These are phyloP conservation scores for Petrosia ficiformis DNA, from an alignment of 37 sponge, comb jelly and placozoan species.

Conservation along the genomic window DNA sequence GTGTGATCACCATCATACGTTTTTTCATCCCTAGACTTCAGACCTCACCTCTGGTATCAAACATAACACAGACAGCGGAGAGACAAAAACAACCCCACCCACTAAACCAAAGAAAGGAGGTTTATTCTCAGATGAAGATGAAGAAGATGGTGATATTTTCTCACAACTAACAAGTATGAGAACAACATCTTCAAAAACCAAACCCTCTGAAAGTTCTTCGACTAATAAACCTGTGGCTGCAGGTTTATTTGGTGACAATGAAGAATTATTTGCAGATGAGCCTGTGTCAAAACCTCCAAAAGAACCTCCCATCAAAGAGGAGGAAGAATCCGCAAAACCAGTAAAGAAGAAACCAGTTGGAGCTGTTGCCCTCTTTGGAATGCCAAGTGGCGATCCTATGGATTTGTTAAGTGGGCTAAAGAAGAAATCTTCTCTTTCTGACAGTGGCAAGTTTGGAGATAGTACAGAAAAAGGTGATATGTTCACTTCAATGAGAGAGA, in stretches of 20 bases:
- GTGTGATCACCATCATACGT: no score
- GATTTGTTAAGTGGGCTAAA: background rate
- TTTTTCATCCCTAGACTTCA: no score
- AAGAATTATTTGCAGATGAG: constrained; percentile 7
- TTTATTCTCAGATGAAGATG: constrained; percentile 36
- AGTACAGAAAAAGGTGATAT: no score
- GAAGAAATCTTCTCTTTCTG: background rate
- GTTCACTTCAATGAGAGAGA: no score
- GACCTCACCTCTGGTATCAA: no score
- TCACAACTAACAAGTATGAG: background rate
- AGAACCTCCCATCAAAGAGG: background rate
- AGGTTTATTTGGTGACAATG: constrained; percentile 30
- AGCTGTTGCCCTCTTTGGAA: constrained; percentile 82
- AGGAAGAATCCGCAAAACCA: constrained; percentile 1
- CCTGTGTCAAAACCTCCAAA: constrained; percentile 9
- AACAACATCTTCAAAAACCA: background rate
- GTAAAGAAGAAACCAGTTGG: constrained; percentile 77
- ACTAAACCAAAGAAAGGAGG: background rate
- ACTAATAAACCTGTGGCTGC: background rate
- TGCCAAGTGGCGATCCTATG: constrained; percentile 29
- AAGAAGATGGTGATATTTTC: constrained; percentile 38
- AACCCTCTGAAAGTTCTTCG: background rate
- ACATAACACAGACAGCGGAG: no score
- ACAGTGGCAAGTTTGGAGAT: background rate
- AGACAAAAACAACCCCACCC: background rate